Base-by-base conservation (phyloP, 2,113 vertebrate species). In the Arizona elegans region DNA sequence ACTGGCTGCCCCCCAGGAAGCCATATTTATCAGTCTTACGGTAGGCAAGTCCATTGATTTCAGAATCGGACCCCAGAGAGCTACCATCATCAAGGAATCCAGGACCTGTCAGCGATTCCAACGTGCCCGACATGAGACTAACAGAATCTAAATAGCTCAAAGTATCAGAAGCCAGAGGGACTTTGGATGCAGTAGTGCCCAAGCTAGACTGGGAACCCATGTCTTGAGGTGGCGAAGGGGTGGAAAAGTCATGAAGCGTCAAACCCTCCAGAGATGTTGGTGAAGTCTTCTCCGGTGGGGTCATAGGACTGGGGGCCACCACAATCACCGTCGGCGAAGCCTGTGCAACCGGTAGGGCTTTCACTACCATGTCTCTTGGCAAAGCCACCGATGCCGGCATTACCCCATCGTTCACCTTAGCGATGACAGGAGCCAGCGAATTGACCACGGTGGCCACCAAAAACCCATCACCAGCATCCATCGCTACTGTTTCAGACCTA, bases 21-120 rank as follows among this genome's bases (percentile, higher is more conserved):
- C 99, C 98, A 43, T 99, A 99, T 95, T 98, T 99, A 97, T 99
- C 98, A 5, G 98, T 99, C 96, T 98, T 98, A 87, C 97, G 98
- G 88, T 98, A 94, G 3, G 97, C 91, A 91, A 98, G 91, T 54
- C 98, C 99, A 15, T 98, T 99, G 95, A 98, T 97, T 96, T 99
- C 98, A 0, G 98, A 99, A 96, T 99, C 99, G 0, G 99, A 99
- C 52, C 98, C 99, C 92, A 99, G 1, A 1, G 98, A 99, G 97
- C 99, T 99, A 90, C 97, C 97, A 65, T 99, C 99, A 56, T 99
- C 99, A 8, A 90, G 50, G 56, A 92, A 95, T 11, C 93, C 91
- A 11, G 65, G 23, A 1, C 98, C 96, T 2, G 97, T 97, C 93
- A 99, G 97, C 7, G 98, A 99, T 96, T 99, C 99, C 97, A 98